Percentiles rank a stretch among this genome's conserved stretches.
Conservation (phyloP, 2,113 vertebrate genomes). For the Gallinago undulata region DNA sequence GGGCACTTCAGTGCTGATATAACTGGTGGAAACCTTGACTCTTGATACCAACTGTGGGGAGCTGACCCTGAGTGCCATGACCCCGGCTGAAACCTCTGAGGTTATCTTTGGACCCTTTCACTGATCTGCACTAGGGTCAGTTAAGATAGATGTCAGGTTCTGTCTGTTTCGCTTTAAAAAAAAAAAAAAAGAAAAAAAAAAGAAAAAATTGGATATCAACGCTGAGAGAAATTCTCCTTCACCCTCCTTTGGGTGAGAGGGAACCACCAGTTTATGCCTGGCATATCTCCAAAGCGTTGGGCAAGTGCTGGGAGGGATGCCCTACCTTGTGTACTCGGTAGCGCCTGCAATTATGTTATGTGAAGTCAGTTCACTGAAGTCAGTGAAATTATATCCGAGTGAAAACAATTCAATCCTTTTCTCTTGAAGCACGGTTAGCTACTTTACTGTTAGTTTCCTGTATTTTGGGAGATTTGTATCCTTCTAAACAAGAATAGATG, state of each 20-base stretch:
- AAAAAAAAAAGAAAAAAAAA: neutral
- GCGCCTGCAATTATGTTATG: neutral
- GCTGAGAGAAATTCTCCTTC: neutral
- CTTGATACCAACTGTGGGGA: neutral
- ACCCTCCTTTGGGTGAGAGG: neutral
- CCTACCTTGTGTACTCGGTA: fast-evolving
- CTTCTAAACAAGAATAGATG: neutral
- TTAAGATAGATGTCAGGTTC: neutral
- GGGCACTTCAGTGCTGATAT: neutral
- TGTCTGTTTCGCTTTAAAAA: neutral
- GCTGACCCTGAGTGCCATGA: neutral
- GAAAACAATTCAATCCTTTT: neutral
- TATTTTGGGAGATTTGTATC: neutral
- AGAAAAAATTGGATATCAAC: neutral
- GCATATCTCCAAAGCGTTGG: fast-evolving
- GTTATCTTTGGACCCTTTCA: neutral
- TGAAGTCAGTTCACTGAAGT: neutral
- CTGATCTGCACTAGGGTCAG: neutral
- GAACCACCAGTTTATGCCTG: neutral
- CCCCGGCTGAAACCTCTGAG: neutral
- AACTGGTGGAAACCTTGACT: neutral
- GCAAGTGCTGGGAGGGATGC: neutral
- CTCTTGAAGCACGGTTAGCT: neutral
- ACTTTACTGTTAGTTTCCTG: neutral
- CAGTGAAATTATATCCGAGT: neutral